phyloP scores from a whole-genome alignment of 2,888 invertebrate species.

The Saturnia pavonia region DNA sequence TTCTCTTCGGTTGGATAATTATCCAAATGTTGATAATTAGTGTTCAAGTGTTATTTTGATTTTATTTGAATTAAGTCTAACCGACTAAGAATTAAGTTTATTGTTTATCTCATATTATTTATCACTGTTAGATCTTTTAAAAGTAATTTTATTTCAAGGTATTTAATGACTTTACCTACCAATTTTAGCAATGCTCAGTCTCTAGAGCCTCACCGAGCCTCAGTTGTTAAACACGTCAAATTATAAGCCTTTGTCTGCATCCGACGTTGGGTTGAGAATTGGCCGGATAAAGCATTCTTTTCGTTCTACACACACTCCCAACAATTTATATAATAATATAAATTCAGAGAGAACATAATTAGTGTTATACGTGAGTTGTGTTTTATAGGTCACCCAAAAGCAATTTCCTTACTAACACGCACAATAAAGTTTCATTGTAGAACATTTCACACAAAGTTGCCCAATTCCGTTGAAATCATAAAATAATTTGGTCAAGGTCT shows the following conservation, averaged over 20 bases:
- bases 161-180: not conserved
- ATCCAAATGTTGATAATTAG: too few species aligned
- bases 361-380: not conserved
- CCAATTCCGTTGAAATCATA: slow-evolving; percentile 8
- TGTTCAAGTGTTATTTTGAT: too few species aligned
- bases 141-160: not conserved
- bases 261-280: not conserved
- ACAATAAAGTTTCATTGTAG: not conserved
- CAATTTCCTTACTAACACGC: slow-evolving; percentile 4
- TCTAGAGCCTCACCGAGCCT: too few species aligned
- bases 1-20: too few species aligned
- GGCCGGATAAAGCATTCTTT: not conserved
- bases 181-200: not conserved
- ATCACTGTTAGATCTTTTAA: too few species aligned
- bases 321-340: not conserved
- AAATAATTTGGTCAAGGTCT: slow-evolving; percentile 3
- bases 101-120: too few species aligned
- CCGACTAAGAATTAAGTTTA: too few species aligned
- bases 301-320: not conserved
- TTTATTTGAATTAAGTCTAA: too few species aligned
- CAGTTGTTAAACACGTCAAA: too few species aligned
- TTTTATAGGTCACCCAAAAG: not conserved
- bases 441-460: slow-evolving; percentile 5
- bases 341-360: not conserved
- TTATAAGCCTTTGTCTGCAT: not conserved